Base-by-base conservation (phyloP, 2,113 vertebrate genomes). In the Globicephala melas region DNA sequence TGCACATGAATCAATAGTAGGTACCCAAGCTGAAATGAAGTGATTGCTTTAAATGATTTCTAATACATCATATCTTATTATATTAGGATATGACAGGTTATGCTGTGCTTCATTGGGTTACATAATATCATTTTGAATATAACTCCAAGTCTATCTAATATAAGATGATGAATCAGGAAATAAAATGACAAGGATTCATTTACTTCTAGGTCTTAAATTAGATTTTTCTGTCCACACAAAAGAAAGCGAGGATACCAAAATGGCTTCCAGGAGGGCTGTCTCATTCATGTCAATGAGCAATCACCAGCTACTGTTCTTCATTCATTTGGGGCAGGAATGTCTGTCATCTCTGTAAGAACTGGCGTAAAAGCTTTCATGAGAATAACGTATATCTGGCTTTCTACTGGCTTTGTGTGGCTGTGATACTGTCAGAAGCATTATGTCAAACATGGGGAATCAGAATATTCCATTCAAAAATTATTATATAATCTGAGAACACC, bases 101-200 rank as follows among this genome's bases (percentile, higher is more conserved):
- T 96, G 55, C 85, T 97, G 89, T 96, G 83, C 82, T 97, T 98
- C 98, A 94, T 74, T 97, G 92, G 80, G 74, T 98, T 98, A 93
- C 71, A 67, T 36, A 95, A 81, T 96, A 89, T 91, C 76, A 65
- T 79, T 63, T 73, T 94, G 65, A 98, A 92, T 88, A 97, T 93
- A 95, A 98, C 76, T 65, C 41, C 47, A 98, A 26, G 77, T 92
- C 89, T 94, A 79, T 95, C 96, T 98, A 98, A 97, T 77, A 53
- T 70, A 93, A 87, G 58, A 62, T 96, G 96, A 97, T 97, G 89
- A 93, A 93, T 98, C 89, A 94, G 89, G 77, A 98, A 97, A 97
- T 97, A 80, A 82, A 62, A 96, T 87, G 97, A 94, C 81, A 97
- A 91, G 47, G 41, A 93, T 47, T 77, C 89, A 80, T 95, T 98